phyloP scores from a whole-genome alignment of 2,888 invertebrate species.

The Petrolisthes cinctipes region DNA sequence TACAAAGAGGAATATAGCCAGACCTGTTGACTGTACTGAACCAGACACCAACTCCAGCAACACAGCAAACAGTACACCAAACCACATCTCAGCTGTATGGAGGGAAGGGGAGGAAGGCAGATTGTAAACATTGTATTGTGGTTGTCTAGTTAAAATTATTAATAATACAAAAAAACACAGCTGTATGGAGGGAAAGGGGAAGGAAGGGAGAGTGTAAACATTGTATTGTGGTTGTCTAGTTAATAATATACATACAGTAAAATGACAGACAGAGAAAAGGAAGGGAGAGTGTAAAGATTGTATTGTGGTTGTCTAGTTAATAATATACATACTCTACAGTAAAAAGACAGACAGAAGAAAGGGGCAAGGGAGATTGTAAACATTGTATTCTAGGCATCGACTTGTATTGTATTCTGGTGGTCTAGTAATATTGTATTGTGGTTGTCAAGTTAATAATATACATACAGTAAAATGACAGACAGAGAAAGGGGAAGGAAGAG shows the following conservation, averaged over 20 bases:
- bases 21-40: constrained; percentile 84
- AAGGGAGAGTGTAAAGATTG: neutral
- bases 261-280: neutral
- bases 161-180: constrained; percentile 80
- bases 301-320: neutral
- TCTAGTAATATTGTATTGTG: too few relatives aligned
- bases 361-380: too few relatives aligned
- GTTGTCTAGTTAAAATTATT: too few relatives aligned
- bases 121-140: too few relatives aligned
- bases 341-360: neutral
- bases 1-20: constrained; percentile 89
- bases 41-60: constrained; percentile 89
- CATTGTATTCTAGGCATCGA: too few relatives aligned
- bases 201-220: neutral
- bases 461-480: neutral
- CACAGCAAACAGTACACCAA: constrained; percentile 90
- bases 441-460: too few relatives aligned
- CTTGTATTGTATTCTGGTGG: too few relatives aligned
- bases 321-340: neutral
- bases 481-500: neutral
- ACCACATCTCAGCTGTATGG: constrained; percentile 90
- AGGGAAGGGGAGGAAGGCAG: neutral
- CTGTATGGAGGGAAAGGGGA: constrained; percentile 72
- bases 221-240: neutral
- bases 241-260: neutral